A percentile compares a stretch with the other conserved stretches of the same genome.
These are phyloP conservation scores for Microctonus brassicae DNA, from an alignment of 2,888 invertebrate species.

Conservation along the genomic window DNA sequence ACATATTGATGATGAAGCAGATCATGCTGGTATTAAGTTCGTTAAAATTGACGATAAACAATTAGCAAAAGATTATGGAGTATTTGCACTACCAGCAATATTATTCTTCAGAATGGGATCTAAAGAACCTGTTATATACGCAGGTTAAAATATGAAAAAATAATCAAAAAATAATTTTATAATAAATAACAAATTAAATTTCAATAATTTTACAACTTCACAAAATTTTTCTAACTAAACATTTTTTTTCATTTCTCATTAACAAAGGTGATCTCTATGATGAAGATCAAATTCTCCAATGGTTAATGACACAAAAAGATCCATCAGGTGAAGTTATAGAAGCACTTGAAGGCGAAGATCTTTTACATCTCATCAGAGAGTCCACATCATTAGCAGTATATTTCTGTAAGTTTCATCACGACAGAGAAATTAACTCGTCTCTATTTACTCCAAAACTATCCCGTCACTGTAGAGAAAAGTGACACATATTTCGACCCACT, in stretches of 20 bases:
- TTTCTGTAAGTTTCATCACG: constrained; percentile 83
- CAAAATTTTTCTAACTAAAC: neutral
- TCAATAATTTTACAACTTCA: neutral
- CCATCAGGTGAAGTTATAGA: constrained; percentile 93
- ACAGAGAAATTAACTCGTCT: neutral
- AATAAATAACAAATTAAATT: neutral
- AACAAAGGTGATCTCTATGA: constrained; percentile 84
- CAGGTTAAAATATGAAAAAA: constrained; percentile 73
- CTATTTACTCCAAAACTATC: neutral
- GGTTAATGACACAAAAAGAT: constrained; percentile 92
- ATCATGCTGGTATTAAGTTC: constrained; percentile 90
- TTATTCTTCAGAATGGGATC: constrained; percentile 90
- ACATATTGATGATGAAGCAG: constrained; percentile 94
- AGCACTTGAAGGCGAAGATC: constrained; percentile 85
- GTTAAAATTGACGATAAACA: constrained; percentile 92
- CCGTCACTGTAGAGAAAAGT: neutral
- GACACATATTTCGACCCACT: neutral
- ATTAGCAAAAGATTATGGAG: constrained; percentile 89
- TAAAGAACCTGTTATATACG: constrained; percentile 92
- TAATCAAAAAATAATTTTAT: neutral
- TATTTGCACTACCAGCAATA: constrained; percentile 91
- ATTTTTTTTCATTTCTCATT: neutral
- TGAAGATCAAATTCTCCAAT: constrained; percentile 89
- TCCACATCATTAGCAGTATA: constrained; percentile 89
- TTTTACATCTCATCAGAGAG: constrained; percentile 82